phyloP scores from a whole-genome alignment of 2,888 invertebrate species.

The Cyaniris semiargus region DNA sequence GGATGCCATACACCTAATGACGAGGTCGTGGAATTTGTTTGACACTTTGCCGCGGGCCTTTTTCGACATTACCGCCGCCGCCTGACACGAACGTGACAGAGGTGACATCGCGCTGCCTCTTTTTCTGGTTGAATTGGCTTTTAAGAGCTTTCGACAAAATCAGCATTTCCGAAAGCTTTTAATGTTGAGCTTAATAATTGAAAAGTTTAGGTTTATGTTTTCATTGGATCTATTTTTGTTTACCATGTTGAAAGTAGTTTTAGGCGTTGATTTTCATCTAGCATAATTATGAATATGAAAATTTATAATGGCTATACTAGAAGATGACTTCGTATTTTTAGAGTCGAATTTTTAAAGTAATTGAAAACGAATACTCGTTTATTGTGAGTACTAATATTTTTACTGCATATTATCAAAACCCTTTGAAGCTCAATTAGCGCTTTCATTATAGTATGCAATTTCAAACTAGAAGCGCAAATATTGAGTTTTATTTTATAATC shows the following conservation, averaged over 20 bases:
- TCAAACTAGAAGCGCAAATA: background rate
- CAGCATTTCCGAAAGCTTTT: slow-evolving; percentile 17
- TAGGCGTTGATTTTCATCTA: no score
- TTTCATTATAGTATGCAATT: background rate
- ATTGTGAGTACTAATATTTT: background rate
- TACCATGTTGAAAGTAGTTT: background rate
- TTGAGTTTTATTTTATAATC: background rate
- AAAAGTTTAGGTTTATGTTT: background rate
- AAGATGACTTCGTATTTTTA: no score
- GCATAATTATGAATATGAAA: no score
- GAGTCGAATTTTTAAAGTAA: no score
- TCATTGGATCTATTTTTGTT: background rate
- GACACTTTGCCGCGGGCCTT: slow-evolving; percentile 27
- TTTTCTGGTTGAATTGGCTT: slow-evolving; percentile 17
- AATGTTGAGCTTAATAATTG: background rate
- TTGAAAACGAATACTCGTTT: no score
- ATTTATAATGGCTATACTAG: no score
- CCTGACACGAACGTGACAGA: slow-evolving; percentile 21
- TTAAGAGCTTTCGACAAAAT: background rate
- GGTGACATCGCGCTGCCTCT: background rate
- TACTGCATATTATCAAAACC: background rate
- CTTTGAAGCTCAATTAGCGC: background rate
- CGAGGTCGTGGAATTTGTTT: slow-evolving; percentile 25
- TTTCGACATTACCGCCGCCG: slow-evolving; percentile 15
- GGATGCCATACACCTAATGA: slow-evolving; percentile 28